Evolutionary conservation across 2,888 invertebrate species (phyloP), one percentile per base, ranked within the genome.

Genomic region (Callimorpha dominula): DNA sequence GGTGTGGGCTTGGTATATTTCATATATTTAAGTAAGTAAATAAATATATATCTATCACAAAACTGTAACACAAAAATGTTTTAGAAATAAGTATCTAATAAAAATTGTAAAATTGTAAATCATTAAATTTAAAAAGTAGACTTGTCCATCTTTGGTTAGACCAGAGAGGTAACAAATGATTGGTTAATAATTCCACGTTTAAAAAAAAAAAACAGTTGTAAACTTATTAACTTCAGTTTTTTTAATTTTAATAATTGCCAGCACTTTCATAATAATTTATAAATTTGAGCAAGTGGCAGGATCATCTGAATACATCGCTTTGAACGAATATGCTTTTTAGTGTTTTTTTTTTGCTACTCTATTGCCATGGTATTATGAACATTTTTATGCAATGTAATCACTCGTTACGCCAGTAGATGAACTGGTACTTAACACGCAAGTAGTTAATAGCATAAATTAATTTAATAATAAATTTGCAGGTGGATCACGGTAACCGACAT

Each of bases 1-100:
- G 91, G 89, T 89, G 86, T 78, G 81, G 81, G 82, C 76, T 78
- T 74, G 64, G 66, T 70, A 78, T 81, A 85, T 82, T 71, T 65
- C 31, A 69, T 50, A 49, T 40, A 54, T 62, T 66, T 52, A 46
- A 52, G 46, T 65, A 60, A 62, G 31, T 43, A 49, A 17, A 50
- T 50, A 43, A 1, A 40, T 54, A n/a, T 52, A 57, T 40, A 31
- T 31, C 31, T 31, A 31, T 31, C 31, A 31, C 31, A 31, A 31
- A 31, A 31, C 31, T 31, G 31, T 31, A 31, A 31, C 31, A 31
- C 31, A 67, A 15, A 66, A 6, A 65, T 31, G 43, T 46, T 46
- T 46, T 46, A 46, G 43, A 31, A 65, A 40, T 4, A 20, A 12
- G 9, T n/a, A n/a, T n/a, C n/a, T 9, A 4, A n/a, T n/a, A n/a